Percentiles rank a stretch among this genome's conserved stretches.
phyloP scores from a whole-genome alignment of 2,113 vertebrate genomes.

The Montifringilla adamsi region DNA sequence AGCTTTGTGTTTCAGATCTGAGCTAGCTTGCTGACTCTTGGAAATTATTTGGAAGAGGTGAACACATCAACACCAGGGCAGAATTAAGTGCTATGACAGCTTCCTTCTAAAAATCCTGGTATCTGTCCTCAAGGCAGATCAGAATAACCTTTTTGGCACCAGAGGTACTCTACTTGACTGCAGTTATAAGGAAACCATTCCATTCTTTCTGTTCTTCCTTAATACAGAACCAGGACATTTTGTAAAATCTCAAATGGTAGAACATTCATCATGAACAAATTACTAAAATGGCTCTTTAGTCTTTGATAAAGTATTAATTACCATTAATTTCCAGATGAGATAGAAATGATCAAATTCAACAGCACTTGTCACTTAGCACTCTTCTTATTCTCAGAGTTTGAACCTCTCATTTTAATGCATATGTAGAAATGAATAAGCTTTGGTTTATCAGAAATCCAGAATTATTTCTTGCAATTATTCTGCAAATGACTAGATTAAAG shows the following conservation, averaged over 20 bases:
- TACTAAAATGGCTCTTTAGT: background rate
- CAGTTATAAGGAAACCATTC: background rate
- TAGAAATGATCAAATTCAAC: background rate
- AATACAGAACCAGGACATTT: background rate
- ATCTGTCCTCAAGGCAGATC: background rate
- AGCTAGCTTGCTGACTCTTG: background rate
- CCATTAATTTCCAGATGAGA: background rate
- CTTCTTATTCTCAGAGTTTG: background rate
- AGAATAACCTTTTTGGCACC: background rate
- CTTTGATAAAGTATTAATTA: constrained; percentile 16
- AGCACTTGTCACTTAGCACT: background rate
- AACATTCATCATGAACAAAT: background rate
- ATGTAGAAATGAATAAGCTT: background rate
- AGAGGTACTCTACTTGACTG: background rate
- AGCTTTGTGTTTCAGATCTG: background rate
- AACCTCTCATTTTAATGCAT: background rate
- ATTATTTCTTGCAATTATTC: background rate
- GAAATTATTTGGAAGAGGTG: background rate
- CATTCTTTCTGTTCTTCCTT: background rate
- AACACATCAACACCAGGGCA: background rate
- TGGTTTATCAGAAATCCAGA: background rate
- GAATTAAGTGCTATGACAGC: background rate
- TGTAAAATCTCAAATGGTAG: background rate
- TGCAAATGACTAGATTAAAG: background rate
- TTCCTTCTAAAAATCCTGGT: background rate